A percentile compares a stretch with the other conserved stretches of the same genome.
These are phyloP conservation scores for Gymnarchus niloticus DNA, from an alignment of 2,113 vertebrate genomes.

Conservation along the genomic window DNA sequence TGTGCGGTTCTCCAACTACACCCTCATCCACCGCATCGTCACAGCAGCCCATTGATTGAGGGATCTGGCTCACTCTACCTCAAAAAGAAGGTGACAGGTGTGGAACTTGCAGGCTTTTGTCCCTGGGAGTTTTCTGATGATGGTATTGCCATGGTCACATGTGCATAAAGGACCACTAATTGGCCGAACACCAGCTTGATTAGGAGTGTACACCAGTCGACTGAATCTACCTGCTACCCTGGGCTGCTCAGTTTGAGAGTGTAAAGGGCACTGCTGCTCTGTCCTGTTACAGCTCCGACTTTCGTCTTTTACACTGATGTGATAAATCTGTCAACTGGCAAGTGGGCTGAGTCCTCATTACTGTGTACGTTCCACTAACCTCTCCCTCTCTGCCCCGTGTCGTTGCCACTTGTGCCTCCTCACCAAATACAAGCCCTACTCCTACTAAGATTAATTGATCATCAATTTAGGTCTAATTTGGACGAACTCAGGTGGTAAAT, in stretches of 20 bases:
- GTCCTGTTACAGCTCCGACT: conserved; percentile 54
- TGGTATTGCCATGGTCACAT: not conserved
- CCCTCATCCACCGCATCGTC: no score
- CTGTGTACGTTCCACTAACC: conserved; percentile 88
- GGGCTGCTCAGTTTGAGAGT: not conserved
- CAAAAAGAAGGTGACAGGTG: not conserved
- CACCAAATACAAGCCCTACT: conserved; percentile 91
- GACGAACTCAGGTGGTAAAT: conserved; percentile 99
- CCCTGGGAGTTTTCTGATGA: not conserved
- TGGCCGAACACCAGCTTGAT: not conserved
- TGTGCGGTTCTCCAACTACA: no score
- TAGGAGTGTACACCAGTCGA: not conserved
- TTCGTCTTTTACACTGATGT: conserved; percentile 76
- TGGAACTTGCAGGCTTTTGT: not conserved
- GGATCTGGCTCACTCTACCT: not conserved
- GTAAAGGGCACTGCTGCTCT: conserved; percentile 50
- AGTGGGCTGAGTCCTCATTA: conserved; percentile 83
- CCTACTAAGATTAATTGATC: conserved; percentile 99
- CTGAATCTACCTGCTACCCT: not conserved
- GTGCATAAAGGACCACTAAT: not conserved
- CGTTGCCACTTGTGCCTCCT: conserved; percentile 85
- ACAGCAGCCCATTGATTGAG: not conserved
- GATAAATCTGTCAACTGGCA: conserved; percentile 81
- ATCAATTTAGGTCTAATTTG: conserved; percentile 99
- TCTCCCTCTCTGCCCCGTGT: conserved; percentile 92